phyloP scores from a whole-genome alignment of 2,888 invertebrate genomes.

The Tinea trinotella region DNA sequence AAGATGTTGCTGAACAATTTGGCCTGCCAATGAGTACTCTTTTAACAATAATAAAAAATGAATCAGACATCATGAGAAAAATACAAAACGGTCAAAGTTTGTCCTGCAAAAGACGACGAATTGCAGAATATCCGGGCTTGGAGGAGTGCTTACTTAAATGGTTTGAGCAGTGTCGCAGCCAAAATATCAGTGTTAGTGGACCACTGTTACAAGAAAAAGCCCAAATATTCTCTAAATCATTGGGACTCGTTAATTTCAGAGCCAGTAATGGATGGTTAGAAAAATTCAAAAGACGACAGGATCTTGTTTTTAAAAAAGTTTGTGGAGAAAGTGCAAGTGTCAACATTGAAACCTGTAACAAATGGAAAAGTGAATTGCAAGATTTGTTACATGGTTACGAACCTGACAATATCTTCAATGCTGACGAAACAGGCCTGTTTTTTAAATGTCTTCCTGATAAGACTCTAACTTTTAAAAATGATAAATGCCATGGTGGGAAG shows the following conservation, averaged over 20 bases:
- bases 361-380: constrained; percentile 21
- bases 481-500: constrained; percentile 20
- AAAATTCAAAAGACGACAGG: constrained; percentile 22
- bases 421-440: constrained; percentile 17
- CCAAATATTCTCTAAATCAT: constrained; percentile 22
- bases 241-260: constrained; percentile 21
- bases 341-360: constrained; percentile 14
- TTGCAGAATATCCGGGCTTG: no score
- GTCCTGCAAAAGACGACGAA: no score
- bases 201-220: constrained; percentile 24
- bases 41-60: no score
- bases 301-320: constrained; percentile 21
- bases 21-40: no score
- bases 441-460: constrained; percentile 14
- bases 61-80: no score
- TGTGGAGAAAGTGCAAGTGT: constrained; percentile 19
- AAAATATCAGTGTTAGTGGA: constrained; percentile 23
- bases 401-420: constrained; percentile 22
- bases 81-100: no score
- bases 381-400: constrained; percentile 22
- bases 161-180: constrained; percentile 27
- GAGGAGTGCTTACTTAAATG: constrained; percentile 26
- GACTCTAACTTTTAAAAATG: constrained; percentile 21
- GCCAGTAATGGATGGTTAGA: constrained; percentile 22
- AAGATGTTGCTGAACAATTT: no score